phyloP scores from a whole-genome alignment of 2,113 vertebrate species.

The Amia ocellicauda region DNA sequence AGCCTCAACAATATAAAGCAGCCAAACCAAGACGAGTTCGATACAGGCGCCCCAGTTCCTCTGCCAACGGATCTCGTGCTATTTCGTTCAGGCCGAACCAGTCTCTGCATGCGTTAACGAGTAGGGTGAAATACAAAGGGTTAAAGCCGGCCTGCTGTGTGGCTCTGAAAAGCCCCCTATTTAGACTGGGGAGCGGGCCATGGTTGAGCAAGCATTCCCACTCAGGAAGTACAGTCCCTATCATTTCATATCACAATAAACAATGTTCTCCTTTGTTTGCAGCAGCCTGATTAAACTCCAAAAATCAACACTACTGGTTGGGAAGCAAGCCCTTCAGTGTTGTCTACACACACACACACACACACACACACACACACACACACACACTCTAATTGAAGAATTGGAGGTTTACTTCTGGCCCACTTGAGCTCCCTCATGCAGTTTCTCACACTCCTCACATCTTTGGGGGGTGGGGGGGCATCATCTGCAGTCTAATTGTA shows the following conservation, averaged over 20 bases:
- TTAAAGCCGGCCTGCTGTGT: constrained; percentile 9
- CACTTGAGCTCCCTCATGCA: not conserved
- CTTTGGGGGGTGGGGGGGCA: not conserved
- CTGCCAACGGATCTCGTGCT: too few species aligned
- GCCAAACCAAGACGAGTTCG: too few species aligned
- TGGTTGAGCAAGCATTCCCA: constrained; percentile 45
- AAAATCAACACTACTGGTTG: constrained; percentile 41
- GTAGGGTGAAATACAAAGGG: constrained; percentile 10
- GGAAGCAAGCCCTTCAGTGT: constrained; percentile 20
- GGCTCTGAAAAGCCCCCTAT: constrained; percentile 43
- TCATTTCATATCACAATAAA: constrained; percentile 55
- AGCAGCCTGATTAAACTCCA: constrained; percentile 41
- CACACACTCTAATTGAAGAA: constrained; percentile 8
- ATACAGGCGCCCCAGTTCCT: too few species aligned
- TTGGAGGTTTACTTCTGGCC: constrained; percentile 1
- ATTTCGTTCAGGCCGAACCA: too few species aligned
- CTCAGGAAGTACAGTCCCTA: constrained; percentile 44
- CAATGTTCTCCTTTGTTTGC: constrained; percentile 51
- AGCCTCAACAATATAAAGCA: too few species aligned
- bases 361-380: too few species aligned
- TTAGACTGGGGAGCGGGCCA: constrained; percentile 30
- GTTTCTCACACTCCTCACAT: constrained; percentile 7
- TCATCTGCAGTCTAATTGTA: constrained; percentile 37
- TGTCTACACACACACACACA: too few species aligned
- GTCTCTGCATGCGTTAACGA: too few species aligned